Percentiles rank a stretch among this genome's conserved stretches.
phyloP scores from a whole-genome alignment of 2,113 vertebrate genomes.

The Phylloscopus whistleri region DNA sequence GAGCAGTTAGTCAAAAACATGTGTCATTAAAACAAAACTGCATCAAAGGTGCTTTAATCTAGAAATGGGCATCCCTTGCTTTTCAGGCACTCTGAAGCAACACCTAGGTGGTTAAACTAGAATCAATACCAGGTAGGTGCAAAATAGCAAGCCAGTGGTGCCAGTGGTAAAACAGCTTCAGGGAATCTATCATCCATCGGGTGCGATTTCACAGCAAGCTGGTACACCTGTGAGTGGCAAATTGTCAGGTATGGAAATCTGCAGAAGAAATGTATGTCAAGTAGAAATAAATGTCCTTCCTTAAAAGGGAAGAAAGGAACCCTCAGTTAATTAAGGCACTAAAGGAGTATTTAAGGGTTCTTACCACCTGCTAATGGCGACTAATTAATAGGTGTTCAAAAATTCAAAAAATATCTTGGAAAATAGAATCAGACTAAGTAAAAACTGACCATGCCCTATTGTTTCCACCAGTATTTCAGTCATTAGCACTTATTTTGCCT shows the following conservation, averaged over 20 bases:
- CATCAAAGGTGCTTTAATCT: neutral
- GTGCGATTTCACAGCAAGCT: conserved; percentile 29
- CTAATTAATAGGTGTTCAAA: neutral
- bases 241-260: neutral
- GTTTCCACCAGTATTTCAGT: neutral
- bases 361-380: neutral
- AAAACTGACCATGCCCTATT: neutral
- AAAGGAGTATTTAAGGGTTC: conserved; percentile 19
- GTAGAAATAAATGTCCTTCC: conserved; percentile 38
- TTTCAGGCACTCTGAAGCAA: neutral
- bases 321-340: conserved; percentile 3
- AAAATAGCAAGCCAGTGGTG: neutral
- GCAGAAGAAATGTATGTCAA: conserved; percentile 31
- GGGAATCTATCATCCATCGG: neutral
- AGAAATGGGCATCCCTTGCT: neutral
- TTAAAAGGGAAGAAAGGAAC: neutral
- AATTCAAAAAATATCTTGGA: neutral
- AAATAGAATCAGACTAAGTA: neutral
- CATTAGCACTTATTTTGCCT: neutral
- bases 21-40: neutral
- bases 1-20: neutral
- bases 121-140: neutral
- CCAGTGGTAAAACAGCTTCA: neutral
- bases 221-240: neutral
- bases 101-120: neutral